Percentiles rank a stretch among this genome's conserved stretches.
Conservation (phyloP, 2,113 vertebrate genomes). For the Campylomormyrus tamandua region DNA sequence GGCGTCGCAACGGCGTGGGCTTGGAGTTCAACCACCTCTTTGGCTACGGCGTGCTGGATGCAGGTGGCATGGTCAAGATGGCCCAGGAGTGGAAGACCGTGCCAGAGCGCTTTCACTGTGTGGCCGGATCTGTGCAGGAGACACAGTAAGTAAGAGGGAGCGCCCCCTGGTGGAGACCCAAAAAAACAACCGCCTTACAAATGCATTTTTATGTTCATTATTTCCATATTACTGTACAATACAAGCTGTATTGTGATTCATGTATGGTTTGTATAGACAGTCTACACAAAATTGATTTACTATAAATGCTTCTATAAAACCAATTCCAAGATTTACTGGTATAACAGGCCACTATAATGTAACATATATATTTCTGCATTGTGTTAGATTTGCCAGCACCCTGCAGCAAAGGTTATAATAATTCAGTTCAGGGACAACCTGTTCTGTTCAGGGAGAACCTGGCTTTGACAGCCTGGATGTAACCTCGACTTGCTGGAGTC, state of each 20-base stretch:
- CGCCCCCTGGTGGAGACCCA: not conserved
- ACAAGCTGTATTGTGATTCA: not conserved
- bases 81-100: constrained; percentile 93
- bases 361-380: not conserved
- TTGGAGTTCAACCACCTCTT: constrained; percentile 98
- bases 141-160: constrained; percentile 70
- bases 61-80: constrained; percentile 96
- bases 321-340: not conserved
- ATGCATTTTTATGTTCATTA: not conserved
- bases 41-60: constrained; percentile 91
- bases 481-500: not conserved
- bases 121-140: constrained; percentile 86
- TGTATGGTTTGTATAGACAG: not conserved
- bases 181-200: not conserved
- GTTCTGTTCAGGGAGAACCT: not conserved
- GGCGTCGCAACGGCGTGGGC: constrained; percentile 90
- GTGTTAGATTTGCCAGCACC: not conserved
- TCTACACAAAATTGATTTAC: not conserved
- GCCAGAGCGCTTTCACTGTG: constrained; percentile 92
- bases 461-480: not conserved
- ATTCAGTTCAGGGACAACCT: not conserved
- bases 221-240: not conserved
- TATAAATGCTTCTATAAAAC: not conserved
- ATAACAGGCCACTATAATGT: not conserved
- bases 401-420: not conserved